Conservation (phyloP, 2,888 invertebrate species). For the Yponomeuta cagnagella region DNA sequence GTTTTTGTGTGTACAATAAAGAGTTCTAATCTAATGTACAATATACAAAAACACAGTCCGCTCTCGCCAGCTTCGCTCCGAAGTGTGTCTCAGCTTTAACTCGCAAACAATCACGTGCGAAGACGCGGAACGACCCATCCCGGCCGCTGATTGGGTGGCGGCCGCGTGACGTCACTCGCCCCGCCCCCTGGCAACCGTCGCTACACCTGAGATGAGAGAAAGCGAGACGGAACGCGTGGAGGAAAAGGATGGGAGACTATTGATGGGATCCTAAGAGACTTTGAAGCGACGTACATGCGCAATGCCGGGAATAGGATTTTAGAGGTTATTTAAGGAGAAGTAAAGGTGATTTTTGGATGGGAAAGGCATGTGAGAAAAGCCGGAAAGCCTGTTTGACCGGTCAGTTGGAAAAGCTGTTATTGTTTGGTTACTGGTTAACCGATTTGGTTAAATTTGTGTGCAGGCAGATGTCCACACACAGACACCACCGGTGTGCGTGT, state of each 20-base stretch:
- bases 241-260: constrained; percentile 55
- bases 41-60: no score
- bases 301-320: constrained; percentile 17
- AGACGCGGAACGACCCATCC: constrained; percentile 51
- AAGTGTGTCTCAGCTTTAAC: background rate
- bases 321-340: fast-evolving
- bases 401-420: constrained; percentile 73
- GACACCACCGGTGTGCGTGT: background rate
- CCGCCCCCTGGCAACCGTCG: constrained; percentile 73
- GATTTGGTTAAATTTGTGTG: constrained; percentile 74
- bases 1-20: no score
- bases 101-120: constrained; percentile 44
- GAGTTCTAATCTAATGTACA: no score
- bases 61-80: background rate
- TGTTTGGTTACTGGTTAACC: constrained; percentile 75
- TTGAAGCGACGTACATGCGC: constrained; percentile 23
- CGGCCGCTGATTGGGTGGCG: constrained; percentile 50
- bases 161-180: constrained; percentile 60
- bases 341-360: constrained; percentile 27
- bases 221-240: constrained; percentile 45
- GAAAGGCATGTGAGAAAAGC: constrained; percentile 21
- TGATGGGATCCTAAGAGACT: constrained; percentile 31
- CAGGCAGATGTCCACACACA: constrained; percentile 51
- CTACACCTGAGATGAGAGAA: constrained; percentile 68
- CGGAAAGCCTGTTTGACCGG: constrained; percentile 35